Conservation (phyloP, 2,113 vertebrate species). For the Corythornis madagascariensis region DNA sequence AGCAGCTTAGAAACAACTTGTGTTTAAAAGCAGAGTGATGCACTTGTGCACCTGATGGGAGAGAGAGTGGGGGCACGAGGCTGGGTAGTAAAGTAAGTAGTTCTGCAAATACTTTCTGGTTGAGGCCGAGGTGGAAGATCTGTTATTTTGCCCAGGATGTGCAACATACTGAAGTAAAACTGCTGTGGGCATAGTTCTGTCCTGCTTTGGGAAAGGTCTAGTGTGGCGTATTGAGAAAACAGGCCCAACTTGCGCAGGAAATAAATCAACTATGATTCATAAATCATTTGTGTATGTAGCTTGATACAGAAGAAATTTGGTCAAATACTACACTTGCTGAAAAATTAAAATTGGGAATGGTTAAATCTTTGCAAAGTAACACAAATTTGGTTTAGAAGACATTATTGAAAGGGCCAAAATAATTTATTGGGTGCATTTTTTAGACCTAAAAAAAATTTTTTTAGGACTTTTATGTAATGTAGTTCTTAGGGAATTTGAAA, state of each 20-base stretch:
- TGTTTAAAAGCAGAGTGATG: neutral
- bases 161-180: neutral
- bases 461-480: neutral
- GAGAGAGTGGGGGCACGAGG: accelerated
- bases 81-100: neutral
- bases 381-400: neutral
- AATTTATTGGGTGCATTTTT: neutral
- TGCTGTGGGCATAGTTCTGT: neutral
- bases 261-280: neutral
- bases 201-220: neutral
- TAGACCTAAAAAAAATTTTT: neutral
- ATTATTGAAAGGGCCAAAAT: neutral
- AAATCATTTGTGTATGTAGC: neutral
- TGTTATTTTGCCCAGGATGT: neutral
- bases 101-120: neutral
- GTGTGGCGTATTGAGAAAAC: too few species aligned
- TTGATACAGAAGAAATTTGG: neutral
- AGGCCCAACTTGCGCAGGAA: too few species aligned
- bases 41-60: accelerated
- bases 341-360: neutral
- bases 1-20: neutral
- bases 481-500: neutral
- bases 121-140: neutral
- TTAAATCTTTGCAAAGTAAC: neutral
- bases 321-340: neutral